Evolutionary conservation across 2,888 invertebrate genomes (phyloP).

Genomic region (Eilema griseolum): DNA sequence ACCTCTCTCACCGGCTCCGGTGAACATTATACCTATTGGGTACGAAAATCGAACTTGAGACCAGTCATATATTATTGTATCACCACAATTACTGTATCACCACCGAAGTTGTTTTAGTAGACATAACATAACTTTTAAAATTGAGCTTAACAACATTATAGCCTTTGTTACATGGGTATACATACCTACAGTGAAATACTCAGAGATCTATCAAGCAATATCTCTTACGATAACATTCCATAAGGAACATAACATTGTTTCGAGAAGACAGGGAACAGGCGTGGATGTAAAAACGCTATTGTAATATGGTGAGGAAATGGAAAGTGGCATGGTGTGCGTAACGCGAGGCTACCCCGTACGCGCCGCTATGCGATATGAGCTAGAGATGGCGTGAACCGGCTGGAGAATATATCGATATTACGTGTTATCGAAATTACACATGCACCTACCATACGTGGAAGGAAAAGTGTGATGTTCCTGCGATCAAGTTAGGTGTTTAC

Average conservation of each 20-base stretch:
- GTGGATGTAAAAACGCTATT: slow-evolving; percentile 68
- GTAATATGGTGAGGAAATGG: slow-evolving; percentile 77
- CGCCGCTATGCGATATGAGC: slow-evolving; percentile 75
- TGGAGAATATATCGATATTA: neutral
- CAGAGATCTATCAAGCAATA: slow-evolving; percentile 19
- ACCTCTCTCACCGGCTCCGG: too few relatives aligned
- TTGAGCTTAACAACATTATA: neutral
- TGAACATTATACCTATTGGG: too few relatives aligned
- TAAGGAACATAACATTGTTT: slow-evolving; percentile 57
- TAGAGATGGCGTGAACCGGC: slow-evolving; percentile 56
- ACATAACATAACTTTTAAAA: neutral
- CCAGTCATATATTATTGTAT: neutral
- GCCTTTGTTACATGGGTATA: neutral
- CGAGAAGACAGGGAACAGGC: slow-evolving; percentile 44
- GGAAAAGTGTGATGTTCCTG: too few relatives aligned
- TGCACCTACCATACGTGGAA: neutral
- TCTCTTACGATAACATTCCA: slow-evolving; percentile 55
- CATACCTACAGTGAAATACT: slow-evolving; percentile 14
- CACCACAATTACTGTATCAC: neutral
- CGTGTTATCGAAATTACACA: neutral
- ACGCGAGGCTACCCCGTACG: slow-evolving; percentile 78
- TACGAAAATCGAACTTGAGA: neutral
- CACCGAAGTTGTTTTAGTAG: neutral
- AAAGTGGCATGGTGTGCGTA: slow-evolving; percentile 79
- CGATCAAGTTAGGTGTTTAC: too few relatives aligned